Evolutionary conservation across 1,140 invertebrate genomes (phyloP).

Genomic region (Cotesia glomerata): DNA sequence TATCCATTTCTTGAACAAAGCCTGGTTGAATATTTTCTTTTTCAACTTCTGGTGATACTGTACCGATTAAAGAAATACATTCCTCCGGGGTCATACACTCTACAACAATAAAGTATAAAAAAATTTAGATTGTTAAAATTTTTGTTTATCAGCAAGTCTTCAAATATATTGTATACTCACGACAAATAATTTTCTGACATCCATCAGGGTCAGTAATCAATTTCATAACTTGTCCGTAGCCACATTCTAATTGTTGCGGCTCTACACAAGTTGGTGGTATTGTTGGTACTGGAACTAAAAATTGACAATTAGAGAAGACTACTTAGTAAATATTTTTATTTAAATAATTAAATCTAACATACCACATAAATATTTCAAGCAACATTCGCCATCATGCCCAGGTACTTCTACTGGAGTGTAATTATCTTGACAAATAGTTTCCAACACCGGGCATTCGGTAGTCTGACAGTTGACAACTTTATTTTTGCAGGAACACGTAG

Average conservation of each 20-base stretch:
- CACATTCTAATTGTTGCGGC: constrained; percentile 71
- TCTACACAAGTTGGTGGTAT: constrained; percentile 65
- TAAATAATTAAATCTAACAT: constrained; percentile 37
- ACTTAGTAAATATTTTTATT: constrained; percentile 16
- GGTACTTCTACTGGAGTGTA: constrained; percentile 63
- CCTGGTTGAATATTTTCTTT: constrained; percentile 65
- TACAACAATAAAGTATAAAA: constrained; percentile 42
- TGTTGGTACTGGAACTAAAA: constrained; percentile 64
- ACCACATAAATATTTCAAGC: constrained; percentile 73
- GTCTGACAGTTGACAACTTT: constrained; percentile 65
- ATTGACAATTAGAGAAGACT: neutral
- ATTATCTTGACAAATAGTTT: constrained; percentile 67
- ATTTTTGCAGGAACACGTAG: constrained; percentile 73
- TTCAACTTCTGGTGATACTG: constrained; percentile 45
- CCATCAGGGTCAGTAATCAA: constrained; percentile 66
- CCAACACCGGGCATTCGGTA: constrained; percentile 65
- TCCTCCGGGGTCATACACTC: constrained; percentile 75
- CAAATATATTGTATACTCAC: constrained; percentile 56
- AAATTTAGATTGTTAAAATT: neutral
- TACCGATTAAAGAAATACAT: constrained; percentile 62
- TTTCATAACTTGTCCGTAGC: constrained; percentile 73
- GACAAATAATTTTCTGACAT: constrained; percentile 74
- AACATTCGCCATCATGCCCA: constrained; percentile 69
- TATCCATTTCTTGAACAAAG: constrained; percentile 65
- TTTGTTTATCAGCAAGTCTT: neutral